phyloP scores from a whole-genome alignment of 2,797 vertebrate species.

The Liasis olivaceus region DNA sequence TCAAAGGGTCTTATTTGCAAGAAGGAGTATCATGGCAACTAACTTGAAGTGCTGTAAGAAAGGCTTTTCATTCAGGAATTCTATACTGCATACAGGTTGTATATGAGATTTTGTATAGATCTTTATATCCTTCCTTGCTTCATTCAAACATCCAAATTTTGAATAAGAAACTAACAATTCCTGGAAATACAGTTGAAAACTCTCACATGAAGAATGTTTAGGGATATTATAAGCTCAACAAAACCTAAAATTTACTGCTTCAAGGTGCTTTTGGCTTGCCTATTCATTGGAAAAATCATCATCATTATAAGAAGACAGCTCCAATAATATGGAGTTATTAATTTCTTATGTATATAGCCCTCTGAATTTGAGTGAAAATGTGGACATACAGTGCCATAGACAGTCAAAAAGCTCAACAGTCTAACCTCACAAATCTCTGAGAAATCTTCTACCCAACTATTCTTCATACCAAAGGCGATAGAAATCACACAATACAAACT shows the following conservation, averaged over 20 bases:
- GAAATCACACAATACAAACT: constrained; percentile 5
- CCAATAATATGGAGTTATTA: background rate
- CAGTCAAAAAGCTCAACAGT: constrained; percentile 43
- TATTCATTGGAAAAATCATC: background rate
- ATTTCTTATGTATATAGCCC: background rate
- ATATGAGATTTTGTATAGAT: background rate
- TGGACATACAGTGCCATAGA: constrained; percentile 38
- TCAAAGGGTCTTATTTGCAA: background rate
- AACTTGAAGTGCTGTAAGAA: background rate
- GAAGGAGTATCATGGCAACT: constrained; percentile 1
- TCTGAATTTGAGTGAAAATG: background rate
- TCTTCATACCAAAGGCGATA: constrained; percentile 14
- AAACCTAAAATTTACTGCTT: background rate
- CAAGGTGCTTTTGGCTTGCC: background rate
- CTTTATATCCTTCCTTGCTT: background rate
- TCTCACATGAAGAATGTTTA: background rate
- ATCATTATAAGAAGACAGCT: background rate
- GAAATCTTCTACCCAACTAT: constrained; percentile 25
- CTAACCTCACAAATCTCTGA: constrained; percentile 12
- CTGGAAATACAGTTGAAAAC: background rate
- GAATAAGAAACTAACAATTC: background rate
- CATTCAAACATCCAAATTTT: background rate
- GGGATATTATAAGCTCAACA: background rate
- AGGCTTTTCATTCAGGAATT: constrained; percentile 1
- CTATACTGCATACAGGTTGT: background rate